Evolutionary conservation across 2,113 vertebrate species (phyloP), one percentile per base, ranked within the genome.

Genomic region (Danio rerio): DNA sequence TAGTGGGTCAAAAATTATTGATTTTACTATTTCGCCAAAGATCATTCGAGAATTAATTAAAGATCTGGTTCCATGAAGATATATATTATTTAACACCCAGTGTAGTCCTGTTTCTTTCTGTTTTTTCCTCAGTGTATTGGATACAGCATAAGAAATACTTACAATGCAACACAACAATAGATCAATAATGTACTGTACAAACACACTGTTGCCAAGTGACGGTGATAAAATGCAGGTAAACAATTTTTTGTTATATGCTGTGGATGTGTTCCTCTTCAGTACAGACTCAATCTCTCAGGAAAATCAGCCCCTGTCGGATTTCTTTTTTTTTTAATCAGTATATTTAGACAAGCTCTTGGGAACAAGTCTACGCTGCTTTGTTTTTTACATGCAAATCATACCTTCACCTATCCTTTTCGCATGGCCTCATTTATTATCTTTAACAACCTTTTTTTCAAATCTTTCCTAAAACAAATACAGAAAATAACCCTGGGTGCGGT

Each of bases 351-450:
- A 58, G 31, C 40, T 18, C 10, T 45, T 58, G 9, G 40, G 53
- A 74, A n/a, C 1, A 43, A 18, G 45, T 47, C 9, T 12, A 58
- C 8, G n/a, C 6, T 58, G 21, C 9, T 8, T 43, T 18, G 53
- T 74, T 74, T 42, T 74, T 6, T 74, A 45, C n/a, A 74, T 74
- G 53, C 42, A 74, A 58, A 45, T 45, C 10, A 74, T 74, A 45
- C 50, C 53, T 8, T 13, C 18, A 71, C 13, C 9, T 55, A 9
- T 73, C 8, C 10, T 20, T 43, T 58, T 58, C 40, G 3, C 10
- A 13, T 58, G 1, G 10, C 31, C 31, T 31, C 31, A 31, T 58
- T 12, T 74, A 73, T 53, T 43, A 55, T 15, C 5, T 68, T 47
- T 9, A 10, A 7, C 18, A 12, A 43, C 16, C 31, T 31, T 56